phyloP scores from a whole-genome alignment of 1,140 invertebrate genomes.

The Vanessa atalanta region DNA sequence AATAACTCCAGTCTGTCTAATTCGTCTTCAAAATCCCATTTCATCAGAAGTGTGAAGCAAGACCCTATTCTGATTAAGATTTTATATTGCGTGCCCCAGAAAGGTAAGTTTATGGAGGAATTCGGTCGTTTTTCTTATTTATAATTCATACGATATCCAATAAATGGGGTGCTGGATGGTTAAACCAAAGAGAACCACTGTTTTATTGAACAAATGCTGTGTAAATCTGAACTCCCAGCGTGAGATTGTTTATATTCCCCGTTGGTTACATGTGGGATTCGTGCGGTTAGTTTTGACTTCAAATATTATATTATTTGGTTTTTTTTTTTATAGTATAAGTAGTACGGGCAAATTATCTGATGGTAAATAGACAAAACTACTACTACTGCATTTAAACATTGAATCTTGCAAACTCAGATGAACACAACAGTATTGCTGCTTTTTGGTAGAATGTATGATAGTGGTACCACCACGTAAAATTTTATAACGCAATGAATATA shows the following conservation, averaged over 20 bases:
- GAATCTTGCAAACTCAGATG: too few relatives aligned
- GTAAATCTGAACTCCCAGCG: background rate
- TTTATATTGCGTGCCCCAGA: constrained; percentile 17
- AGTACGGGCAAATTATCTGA: too few relatives aligned
- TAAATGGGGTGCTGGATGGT: constrained; percentile 12
- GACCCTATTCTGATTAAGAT: constrained; percentile 14
- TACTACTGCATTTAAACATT: too few relatives aligned
- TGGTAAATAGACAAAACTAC: too few relatives aligned
- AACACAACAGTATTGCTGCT: too few relatives aligned
- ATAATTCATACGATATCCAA: constrained; percentile 25
- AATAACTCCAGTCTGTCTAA: too few relatives aligned
- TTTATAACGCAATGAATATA: too few relatives aligned
- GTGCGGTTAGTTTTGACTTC: background rate
- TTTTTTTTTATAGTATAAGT: background rate
- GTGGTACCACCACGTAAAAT: too few relatives aligned
- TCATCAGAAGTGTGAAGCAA: background rate
- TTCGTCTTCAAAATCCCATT: too few relatives aligned
- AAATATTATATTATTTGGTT: background rate
- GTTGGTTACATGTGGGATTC: background rate
- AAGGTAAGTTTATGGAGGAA: constrained; percentile 16
- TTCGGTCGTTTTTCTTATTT: constrained; percentile 25
- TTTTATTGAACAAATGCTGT: constrained; percentile 1
- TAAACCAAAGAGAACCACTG: background rate
- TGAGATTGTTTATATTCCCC: background rate
- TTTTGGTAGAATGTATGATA: too few relatives aligned